phyloP scores from a whole-genome alignment of 2,797 vertebrate genomes.

The Melanotaenia trifasciata region DNA sequence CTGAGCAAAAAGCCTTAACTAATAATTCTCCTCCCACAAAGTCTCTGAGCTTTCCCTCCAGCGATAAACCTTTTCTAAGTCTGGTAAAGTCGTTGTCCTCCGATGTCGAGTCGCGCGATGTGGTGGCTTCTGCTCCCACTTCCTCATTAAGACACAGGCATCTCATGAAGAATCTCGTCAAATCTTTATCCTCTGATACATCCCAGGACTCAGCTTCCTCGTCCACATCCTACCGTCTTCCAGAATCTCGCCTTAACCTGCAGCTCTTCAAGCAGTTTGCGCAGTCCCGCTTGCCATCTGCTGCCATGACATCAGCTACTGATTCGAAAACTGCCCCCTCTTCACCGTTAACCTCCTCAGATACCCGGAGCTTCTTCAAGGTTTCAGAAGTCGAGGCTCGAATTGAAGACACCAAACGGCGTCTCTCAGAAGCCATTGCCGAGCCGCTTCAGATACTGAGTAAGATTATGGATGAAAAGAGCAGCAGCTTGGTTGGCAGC shows the following conservation, averaged over 20 bases:
- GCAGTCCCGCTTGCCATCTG: slow-evolving; percentile 86
- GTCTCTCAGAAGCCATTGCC: slow-evolving; percentile 94
- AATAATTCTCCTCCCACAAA: slow-evolving; percentile 85
- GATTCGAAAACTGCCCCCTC: slow-evolving; percentile 97
- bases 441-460: slow-evolving; percentile 96
- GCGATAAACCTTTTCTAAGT: slow-evolving; percentile 89
- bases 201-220: slow-evolving; percentile 85
- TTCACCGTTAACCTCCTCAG: slow-evolving; percentile 90
- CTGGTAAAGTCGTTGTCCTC: slow-evolving; percentile 91
- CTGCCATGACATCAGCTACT: slow-evolving; percentile 42
- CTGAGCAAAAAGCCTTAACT: slow-evolving; percentile 64
- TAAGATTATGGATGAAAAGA: slow-evolving; percentile 97
- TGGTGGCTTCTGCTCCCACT: slow-evolving; percentile 53
- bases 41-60: slow-evolving; percentile 84
- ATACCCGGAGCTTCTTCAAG: slow-evolving; percentile 95
- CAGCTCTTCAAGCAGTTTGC: slow-evolving; percentile 96
- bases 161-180: slow-evolving; percentile 94
- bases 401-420: slow-evolving; percentile 96
- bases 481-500: slow-evolving; percentile 73
- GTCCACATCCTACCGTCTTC: slow-evolving; percentile 80
- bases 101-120: slow-evolving; percentile 90
- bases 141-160: slow-evolving; percentile 87
- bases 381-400: slow-evolving; percentile 96
- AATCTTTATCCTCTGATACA: slow-evolving; percentile 95
- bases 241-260: slow-evolving; percentile 93